These are phyloP conservation scores for Drosophila paranaensis DNA, from an alignment of 2,888 invertebrate genomes.

Conservation along the genomic window DNA sequence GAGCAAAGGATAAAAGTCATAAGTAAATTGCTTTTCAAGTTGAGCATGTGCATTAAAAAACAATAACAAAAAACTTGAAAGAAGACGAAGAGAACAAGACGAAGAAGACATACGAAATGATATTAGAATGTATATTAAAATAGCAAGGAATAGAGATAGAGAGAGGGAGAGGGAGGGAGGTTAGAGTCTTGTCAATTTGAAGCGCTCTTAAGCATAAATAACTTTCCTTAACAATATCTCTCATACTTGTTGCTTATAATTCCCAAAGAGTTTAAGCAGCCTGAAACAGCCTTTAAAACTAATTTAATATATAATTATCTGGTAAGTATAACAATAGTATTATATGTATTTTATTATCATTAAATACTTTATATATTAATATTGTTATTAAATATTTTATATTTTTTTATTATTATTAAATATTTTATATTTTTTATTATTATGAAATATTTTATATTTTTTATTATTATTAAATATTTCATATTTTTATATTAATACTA, in stretches of 20 bases:
- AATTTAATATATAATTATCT: too few relatives aligned
- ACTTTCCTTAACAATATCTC: not conserved
- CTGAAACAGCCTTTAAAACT: too few relatives aligned
- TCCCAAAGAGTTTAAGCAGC: not conserved
- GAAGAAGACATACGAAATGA: not conserved
- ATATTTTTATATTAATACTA: too few relatives aligned
- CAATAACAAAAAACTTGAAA: conserved; percentile 40
- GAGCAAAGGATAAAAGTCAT: conserved; percentile 66
- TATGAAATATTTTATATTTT: too few relatives aligned
- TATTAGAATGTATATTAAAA: conserved; percentile 6
- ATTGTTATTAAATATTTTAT: too few relatives aligned
- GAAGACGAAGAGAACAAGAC: not conserved
- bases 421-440: too few relatives aligned
- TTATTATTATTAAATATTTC: too few relatives aligned
- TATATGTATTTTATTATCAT: too few relatives aligned
- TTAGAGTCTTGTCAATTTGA: not conserved
- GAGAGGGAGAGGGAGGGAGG: not conserved
- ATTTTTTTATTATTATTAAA: too few relatives aligned
- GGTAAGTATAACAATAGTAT: too few relatives aligned
- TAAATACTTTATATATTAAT: too few relatives aligned
- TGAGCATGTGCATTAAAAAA: conserved; percentile 37
- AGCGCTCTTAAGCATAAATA: too few relatives aligned
- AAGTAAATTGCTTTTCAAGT: conserved; percentile 72
- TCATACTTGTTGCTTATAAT: not conserved
- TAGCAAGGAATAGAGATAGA: not conserved